phyloP scores from a whole-genome alignment of 2,797 vertebrate genomes.

The Loris lydekkerianus region DNA sequence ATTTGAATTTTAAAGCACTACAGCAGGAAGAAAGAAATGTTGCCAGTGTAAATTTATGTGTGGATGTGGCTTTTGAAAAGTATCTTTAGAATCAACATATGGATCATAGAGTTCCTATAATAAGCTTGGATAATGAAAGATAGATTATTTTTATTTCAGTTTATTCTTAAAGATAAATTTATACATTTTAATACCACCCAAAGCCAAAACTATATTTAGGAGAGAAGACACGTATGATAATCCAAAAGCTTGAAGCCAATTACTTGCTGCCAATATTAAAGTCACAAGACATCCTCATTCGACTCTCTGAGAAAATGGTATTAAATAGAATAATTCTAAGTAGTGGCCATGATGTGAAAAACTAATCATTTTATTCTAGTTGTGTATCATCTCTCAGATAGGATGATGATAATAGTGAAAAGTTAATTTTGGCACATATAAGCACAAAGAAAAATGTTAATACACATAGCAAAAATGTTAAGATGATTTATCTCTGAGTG shows the following conservation, averaged over 20 bases:
- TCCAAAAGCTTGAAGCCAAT: constrained; percentile 48
- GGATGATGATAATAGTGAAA: background rate
- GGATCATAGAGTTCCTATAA: constrained; percentile 74
- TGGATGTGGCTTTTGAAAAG: constrained; percentile 69
- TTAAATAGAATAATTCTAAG: constrained; percentile 51
- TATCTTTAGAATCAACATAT: constrained; percentile 85
- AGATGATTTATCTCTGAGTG: background rate
- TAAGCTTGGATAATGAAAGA: constrained; percentile 81
- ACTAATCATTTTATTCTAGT: constrained; percentile 1
- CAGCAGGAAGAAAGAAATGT: constrained; percentile 77
- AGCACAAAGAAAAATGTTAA: background rate
- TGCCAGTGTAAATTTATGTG: constrained; percentile 82
- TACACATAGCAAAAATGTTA: constrained; percentile 33
- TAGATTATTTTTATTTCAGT: constrained; percentile 79
- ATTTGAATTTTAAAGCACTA: constrained; percentile 80
- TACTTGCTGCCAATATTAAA: constrained; percentile 18
- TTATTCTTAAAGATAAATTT: constrained; percentile 81
- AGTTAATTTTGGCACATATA: constrained; percentile 13
- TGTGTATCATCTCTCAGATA: background rate
- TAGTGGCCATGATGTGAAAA: background rate
- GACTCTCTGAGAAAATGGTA: background rate
- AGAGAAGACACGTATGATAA: constrained; percentile 52
- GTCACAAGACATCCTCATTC: constrained; percentile 22
- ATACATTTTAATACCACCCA: constrained; percentile 68
- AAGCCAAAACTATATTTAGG: constrained; percentile 60